A percentile compares a stretch with the other conserved stretches of the same genome.
Conservation (phyloP, 1,140 invertebrate species). For the Aphaenogaster ashmeadi region DNA sequence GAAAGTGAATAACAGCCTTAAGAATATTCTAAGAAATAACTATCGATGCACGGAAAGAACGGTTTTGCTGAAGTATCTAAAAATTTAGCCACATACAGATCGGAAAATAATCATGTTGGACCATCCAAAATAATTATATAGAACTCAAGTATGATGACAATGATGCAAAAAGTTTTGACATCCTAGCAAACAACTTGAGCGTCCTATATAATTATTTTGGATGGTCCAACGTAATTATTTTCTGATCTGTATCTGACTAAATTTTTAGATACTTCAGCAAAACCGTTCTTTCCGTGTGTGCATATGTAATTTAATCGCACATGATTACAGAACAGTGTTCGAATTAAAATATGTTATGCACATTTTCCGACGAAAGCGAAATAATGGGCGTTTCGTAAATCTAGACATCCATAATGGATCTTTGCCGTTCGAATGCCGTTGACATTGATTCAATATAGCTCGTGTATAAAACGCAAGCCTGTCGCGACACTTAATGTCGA, state of each 20-base stretch:
- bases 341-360: conserved; percentile 1
- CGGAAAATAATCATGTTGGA: too few species aligned
- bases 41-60: too few species aligned
- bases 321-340: neutral
- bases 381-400: neutral
- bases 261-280: too few species aligned
- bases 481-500: conserved; percentile 65
- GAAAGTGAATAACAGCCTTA: neutral
- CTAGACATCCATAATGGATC: conserved; percentile 35
- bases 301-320: neutral
- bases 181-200: too few species aligned
- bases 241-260: too few species aligned
- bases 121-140: too few species aligned
- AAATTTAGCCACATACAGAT: too few species aligned
- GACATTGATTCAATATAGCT: neutral
- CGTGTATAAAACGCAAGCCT: conserved; percentile 26
- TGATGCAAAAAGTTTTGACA: too few species aligned
- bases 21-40: neutral
- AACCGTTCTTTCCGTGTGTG: neutral
- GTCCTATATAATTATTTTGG: too few species aligned
- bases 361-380: neutral
- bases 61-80: too few species aligned
- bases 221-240: too few species aligned
- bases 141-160: too few species aligned
- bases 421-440: neutral